Percentiles rank a stretch among this genome's conserved stretches.
Evolutionary conservation across 2,113 vertebrate species (phyloP).

Genomic region (Amphilophus citrinellus): DNA sequence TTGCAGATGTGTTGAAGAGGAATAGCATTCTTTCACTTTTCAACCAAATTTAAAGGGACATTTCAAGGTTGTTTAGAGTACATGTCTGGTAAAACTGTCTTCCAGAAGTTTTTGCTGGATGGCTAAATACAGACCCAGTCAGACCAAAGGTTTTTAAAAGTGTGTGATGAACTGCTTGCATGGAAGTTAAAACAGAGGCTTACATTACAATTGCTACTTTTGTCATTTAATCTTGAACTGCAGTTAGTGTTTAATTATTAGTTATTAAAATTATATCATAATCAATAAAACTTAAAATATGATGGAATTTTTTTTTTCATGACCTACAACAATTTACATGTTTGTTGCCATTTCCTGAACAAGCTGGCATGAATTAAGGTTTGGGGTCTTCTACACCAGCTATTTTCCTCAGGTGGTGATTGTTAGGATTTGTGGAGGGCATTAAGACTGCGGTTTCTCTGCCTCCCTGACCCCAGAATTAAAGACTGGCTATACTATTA

Average conservation of each 20-base stretch:
- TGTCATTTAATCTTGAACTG: not conserved
- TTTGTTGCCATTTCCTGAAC: not conserved
- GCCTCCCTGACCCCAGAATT: constrained; percentile 52
- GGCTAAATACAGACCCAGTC: too few species aligned
- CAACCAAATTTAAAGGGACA: too few species aligned
- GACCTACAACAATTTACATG: not conserved
- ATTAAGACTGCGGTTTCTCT: constrained; percentile 36
- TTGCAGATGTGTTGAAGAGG: too few species aligned
- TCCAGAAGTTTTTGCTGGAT: too few species aligned
- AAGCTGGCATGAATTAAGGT: not conserved
- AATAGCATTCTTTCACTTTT: too few species aligned
- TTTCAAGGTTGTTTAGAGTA: too few species aligned
- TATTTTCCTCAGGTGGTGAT: constrained; percentile 16
- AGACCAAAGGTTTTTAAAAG: too few species aligned
- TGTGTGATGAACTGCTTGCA: too few species aligned
- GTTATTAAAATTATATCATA: not conserved
- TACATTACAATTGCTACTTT: too few species aligned
- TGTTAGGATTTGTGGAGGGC: constrained; percentile 6
- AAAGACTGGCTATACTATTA: constrained; percentile 38
- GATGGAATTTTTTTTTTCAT: not conserved
- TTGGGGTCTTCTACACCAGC: not conserved
- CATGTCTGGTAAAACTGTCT: too few species aligned
- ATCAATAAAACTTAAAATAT: not conserved
- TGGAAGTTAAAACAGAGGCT: too few species aligned
- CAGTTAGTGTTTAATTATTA: not conserved